Base-by-base conservation (phyloP, 1,140 invertebrate species). In the Caenorhabditis latens region DNA sequence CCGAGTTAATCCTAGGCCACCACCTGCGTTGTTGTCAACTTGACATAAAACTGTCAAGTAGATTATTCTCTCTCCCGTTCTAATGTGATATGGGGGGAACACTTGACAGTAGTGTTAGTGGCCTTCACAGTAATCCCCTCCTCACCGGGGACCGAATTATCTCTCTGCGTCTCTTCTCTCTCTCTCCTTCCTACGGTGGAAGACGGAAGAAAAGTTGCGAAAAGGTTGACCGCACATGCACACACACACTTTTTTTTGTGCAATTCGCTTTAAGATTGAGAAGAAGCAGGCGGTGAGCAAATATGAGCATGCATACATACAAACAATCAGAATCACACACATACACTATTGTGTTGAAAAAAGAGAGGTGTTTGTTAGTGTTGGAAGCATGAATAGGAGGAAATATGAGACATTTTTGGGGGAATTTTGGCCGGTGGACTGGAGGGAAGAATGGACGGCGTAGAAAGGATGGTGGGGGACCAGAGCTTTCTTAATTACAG, bases 401-500 rank as follows among this genome's bases (percentile, higher is more conserved):
- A 48, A 75, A 75, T 75, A 75, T 75, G 67, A 75, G 67, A 75
- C 40, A 75, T n/a, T 75, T n/a, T 46, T 75, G 43, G 57, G 57
- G 57, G 57, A 19, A 0, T 58, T 58, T 58, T 58, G 21, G 14
- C 4, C 50, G 50, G 50, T n/a, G 57, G 7, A n/a, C 5, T 16
- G 16, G 8, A n/a, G 21, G 21, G 19, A 6, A 58, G 2, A 3
- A n/a, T 19, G 16, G 16, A 58, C 16, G 1, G 1, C 57, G 21
- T 14, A 58, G 6, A 6, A 58, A 58, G 57, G n/a, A 21, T 7
- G 57, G 19, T 2, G 14, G 57, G 19, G n/a, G 57, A 19, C 8
- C 50, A 9, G 50, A 50, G 14, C 50, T 11, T 1, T 16, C 50
- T 1, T 50, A 11, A 16, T 4, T 50, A 11, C 50, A 32, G 32